Evolutionary conservation across 2,797 vertebrate genomes (phyloP).

Genomic region (Peromyscus nudipes): DNA sequence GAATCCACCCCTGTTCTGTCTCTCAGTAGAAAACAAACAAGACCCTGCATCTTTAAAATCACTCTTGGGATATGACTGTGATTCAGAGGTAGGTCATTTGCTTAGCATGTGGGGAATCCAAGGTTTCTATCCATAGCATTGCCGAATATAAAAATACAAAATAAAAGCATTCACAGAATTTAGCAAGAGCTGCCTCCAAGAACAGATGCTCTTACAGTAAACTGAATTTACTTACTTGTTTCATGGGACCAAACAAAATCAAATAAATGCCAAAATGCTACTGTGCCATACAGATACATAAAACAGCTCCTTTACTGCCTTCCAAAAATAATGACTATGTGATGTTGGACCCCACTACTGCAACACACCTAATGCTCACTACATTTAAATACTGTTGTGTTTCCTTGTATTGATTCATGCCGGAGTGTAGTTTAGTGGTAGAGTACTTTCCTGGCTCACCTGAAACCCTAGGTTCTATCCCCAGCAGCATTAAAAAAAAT

Average conservation of each 20-base stretch:
- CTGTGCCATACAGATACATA: slow-evolving; percentile 12
- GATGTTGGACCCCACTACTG: not conserved
- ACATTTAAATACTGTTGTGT: not conserved
- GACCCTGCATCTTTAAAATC: slow-evolving; percentile 5
- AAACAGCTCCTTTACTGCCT: slow-evolving; percentile 21
- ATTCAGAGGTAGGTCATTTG: not conserved
- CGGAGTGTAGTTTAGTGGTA: not conserved
- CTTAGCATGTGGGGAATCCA: not conserved
- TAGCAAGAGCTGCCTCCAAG: not conserved
- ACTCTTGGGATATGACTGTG: not conserved
- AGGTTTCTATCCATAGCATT: not conserved
- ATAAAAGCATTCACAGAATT: slow-evolving; percentile 16
- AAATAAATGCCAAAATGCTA: slow-evolving; percentile 28
- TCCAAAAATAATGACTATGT: not conserved
- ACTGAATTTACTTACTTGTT: slow-evolving; percentile 58
- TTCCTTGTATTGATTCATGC: not conserved
- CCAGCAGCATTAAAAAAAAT: not conserved
- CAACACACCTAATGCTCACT: not conserved
- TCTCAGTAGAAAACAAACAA: not conserved
- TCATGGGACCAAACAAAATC: slow-evolving; percentile 57
- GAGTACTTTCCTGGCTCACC: not conserved
- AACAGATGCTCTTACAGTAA: slow-evolving; percentile 38
- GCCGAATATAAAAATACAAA: not conserved
- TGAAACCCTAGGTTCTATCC: not conserved
- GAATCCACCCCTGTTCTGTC: not conserved